Conservation (phyloP, 2,113 vertebrate genomes). For the Brachyistius frenatus region DNA sequence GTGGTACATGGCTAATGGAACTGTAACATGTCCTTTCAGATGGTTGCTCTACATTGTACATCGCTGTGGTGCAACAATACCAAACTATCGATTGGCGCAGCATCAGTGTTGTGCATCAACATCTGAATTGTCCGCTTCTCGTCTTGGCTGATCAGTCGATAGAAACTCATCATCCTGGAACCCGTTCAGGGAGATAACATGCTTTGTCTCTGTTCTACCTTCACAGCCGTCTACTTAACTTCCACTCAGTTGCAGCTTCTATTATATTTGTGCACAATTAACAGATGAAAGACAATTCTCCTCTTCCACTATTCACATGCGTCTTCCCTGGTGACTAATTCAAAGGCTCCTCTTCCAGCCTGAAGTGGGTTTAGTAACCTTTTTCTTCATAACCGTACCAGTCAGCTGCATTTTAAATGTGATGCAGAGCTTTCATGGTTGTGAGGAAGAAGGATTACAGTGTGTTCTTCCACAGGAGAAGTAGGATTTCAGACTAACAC, state of each 20-base stretch:
- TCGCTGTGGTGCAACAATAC: not conserved
- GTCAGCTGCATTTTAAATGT: not conserved
- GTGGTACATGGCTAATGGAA: not conserved
- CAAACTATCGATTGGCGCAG: not conserved
- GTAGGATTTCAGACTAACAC: not conserved
- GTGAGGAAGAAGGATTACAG: not conserved
- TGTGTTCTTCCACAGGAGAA: not conserved
- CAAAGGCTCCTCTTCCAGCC: too few species aligned
- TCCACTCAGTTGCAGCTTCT: not conserved
- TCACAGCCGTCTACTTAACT: not conserved
- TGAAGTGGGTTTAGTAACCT: too few species aligned
- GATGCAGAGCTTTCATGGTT: conserved; percentile 1
- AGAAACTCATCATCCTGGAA: conserved; percentile 1
- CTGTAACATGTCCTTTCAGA: not conserved
- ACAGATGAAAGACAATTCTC: not conserved
- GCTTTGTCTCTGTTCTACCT: not conserved
- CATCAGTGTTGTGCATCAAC: not conserved
- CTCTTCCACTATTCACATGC: too few species aligned
- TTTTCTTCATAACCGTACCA: too few species aligned
- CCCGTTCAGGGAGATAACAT: not conserved
- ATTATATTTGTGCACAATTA: not conserved
- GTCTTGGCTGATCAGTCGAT: not conserved
- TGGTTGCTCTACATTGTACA: not conserved
- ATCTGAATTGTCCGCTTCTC: conserved; percentile 1
- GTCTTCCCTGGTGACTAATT: too few species aligned